These are phyloP conservation scores for Campodea augens DNA, from an alignment of 1,140 invertebrate species.

Conservation along the genomic window DNA sequence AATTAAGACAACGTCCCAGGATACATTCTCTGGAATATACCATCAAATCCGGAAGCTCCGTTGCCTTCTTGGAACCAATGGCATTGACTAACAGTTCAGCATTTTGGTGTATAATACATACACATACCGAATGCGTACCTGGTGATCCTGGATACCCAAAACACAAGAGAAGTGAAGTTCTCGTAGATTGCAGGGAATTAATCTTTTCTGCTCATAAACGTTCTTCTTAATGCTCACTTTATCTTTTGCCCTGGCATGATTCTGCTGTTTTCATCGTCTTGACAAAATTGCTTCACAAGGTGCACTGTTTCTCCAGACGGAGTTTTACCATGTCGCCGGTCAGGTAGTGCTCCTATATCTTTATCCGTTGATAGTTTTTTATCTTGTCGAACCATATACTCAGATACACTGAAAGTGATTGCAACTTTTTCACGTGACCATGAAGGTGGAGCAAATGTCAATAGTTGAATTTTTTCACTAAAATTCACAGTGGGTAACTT, in stretches of 20 bases:
- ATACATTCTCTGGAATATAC: too few relatives aligned
- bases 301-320: not conserved
- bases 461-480: not conserved
- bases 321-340: not conserved
- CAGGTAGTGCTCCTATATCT: not conserved
- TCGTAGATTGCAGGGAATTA: too few relatives aligned
- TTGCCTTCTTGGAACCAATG: too few relatives aligned
- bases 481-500: not conserved
- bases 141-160: too few relatives aligned
- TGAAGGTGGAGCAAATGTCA: not conserved
- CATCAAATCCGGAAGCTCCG: too few relatives aligned
- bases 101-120: too few relatives aligned
- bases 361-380: not conserved
- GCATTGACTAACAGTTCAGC: too few relatives aligned
- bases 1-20: too few relatives aligned
- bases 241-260: not conserved
- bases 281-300: not conserved
- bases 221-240: not conserved
- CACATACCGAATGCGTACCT: too few relatives aligned
- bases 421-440: not conserved
- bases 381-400: not conserved
- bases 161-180: too few relatives aligned
- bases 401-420: not conserved
- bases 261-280: not conserved
- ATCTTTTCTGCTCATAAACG: too few relatives aligned